Percentiles rank a stretch among this genome's conserved stretches.
phyloP scores from a whole-genome alignment of 2,113 vertebrate genomes.

The rat (Rattus norvegicus) region GRCr8 NC_086039.1:12612501-12613000 shows the following conservation, averaged over 20 bases:
- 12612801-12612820: slow-evolving; percentile 11
- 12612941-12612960: neutral
- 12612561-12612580: neutral
- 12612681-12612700: too few species aligned
- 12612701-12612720: neutral
- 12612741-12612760: neutral
- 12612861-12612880: slow-evolving; percentile 19
- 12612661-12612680: neutral
- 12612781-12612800: neutral
- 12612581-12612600: neutral
- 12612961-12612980: neutral
- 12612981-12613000: neutral
- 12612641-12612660: neutral
- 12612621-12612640: neutral
- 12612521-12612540: neutral
- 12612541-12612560: neutral
- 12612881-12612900: neutral
- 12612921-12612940: neutral
- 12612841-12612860: neutral
- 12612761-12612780: slow-evolving; percentile 1
- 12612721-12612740: neutral
- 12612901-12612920: neutral
- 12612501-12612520: neutral
- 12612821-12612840: slow-evolving; percentile 17
- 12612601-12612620: neutral